These are phyloP conservation scores for Streptopelia turtur DNA, from an alignment of 2,797 vertebrate genomes.

Conservation along the genomic window DNA sequence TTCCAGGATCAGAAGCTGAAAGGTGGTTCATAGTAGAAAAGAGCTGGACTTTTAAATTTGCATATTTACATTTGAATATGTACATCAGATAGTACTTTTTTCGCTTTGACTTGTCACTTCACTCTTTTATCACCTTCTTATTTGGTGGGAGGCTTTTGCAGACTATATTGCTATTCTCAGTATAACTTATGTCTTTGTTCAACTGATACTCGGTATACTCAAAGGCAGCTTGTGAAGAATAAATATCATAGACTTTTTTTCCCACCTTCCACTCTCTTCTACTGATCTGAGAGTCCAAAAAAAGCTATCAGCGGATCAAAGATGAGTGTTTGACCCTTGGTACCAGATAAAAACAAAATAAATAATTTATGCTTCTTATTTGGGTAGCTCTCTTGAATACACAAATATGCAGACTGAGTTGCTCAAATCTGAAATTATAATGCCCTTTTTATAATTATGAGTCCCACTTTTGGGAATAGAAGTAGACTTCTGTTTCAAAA, in stretches of 20 bases:
- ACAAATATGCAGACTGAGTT: neutral
- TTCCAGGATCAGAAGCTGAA: neutral
- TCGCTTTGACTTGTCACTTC: neutral
- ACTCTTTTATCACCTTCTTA: neutral
- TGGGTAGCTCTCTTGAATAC: neutral
- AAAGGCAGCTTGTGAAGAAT: neutral
- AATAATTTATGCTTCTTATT: neutral
- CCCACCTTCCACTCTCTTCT: neutral
- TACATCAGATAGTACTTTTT: neutral
- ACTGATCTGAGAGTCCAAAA: neutral
- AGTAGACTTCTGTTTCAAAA: neutral
- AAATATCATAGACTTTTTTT: neutral
- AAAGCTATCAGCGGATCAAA: neutral
- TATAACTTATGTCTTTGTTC: neutral
- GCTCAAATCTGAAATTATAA: constrained; percentile 46
- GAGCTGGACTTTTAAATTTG: neutral
- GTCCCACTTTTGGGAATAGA: neutral
- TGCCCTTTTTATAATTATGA: neutral
- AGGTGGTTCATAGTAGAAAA: neutral
- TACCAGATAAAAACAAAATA: neutral
- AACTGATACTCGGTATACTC: neutral
- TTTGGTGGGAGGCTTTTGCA: neutral
- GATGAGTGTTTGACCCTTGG: neutral
- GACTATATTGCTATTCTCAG: neutral
- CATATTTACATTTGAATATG: constrained; percentile 1